Conservation (phyloP, 2,113 vertebrate genomes). For the Cheilinus undulatus region DNA sequence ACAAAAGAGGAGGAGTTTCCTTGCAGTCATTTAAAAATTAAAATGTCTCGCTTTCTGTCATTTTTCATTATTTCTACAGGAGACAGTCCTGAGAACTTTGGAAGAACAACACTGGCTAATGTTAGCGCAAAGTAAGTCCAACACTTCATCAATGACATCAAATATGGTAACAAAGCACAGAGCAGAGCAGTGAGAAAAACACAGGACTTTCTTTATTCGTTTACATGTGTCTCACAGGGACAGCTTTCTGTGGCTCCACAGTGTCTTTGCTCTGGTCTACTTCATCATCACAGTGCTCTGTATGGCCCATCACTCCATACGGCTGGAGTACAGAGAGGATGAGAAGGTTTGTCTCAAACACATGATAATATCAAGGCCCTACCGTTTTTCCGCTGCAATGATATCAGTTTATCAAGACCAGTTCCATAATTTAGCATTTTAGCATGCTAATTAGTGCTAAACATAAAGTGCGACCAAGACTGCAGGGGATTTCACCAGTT, state of each 20-base stretch:
- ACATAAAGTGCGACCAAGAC: not conserved
- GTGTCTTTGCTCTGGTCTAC: constrained; percentile 92
- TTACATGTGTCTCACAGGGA: constrained; percentile 81
- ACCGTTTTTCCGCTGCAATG: not conserved
- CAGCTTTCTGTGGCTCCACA: constrained; percentile 93
- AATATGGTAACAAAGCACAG: constrained; percentile 45
- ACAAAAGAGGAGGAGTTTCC: constrained; percentile 38
- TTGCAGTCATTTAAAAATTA: constrained; percentile 32
- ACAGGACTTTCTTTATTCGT: not conserved
- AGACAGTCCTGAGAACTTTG: constrained; percentile 91
- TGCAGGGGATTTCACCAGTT: not conserved
- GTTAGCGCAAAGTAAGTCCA: constrained; percentile 90
- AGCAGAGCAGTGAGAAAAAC: constrained; percentile 29
- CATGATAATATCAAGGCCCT: not conserved
- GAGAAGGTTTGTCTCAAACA: constrained; percentile 86
- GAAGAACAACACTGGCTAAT: constrained; percentile 95
- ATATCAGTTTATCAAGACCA: not conserved
- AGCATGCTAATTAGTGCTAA: not conserved
- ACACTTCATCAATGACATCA: constrained; percentile 34
- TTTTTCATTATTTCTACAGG: constrained; percentile 84
- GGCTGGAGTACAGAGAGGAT: constrained; percentile 89
- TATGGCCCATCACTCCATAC: constrained; percentile 92
- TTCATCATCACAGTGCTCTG: constrained; percentile 91
- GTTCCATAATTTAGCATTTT: not conserved
- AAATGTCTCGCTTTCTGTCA: constrained; percentile 54